Conservation (phyloP, 2,888 invertebrate species). For the Flabesymbios commensalis region DNA sequence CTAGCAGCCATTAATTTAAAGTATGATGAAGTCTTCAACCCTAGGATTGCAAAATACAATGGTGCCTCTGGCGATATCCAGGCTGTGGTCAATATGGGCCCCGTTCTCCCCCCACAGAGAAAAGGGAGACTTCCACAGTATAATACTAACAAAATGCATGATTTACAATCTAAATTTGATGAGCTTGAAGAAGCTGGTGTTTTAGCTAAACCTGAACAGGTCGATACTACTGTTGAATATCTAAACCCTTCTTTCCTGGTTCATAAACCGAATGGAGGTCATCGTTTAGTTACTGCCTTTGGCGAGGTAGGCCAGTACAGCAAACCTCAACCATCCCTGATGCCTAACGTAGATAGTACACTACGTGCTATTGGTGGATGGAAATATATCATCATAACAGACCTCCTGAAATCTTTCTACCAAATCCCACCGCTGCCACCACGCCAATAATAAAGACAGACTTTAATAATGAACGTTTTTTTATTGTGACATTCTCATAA, state of each 20-base stretch:
- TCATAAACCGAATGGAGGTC: conserved; percentile 5
- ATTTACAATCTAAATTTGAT: conserved; percentile 8
- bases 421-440: conserved; percentile 38
- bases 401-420: conserved; percentile 35
- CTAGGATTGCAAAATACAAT: not conserved
- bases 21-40: conserved; percentile 8
- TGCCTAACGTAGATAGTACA: conserved; percentile 22
- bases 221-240: not conserved
- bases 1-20: not conserved
- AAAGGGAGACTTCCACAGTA: conserved; percentile 10
- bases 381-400: conserved; percentile 35
- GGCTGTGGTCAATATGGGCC: conserved; percentile 11
- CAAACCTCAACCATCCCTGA: conserved; percentile 8
- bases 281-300: conserved; percentile 8
- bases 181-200: conserved; percentile 8
- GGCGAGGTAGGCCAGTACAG: conserved; percentile 10
- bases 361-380: conserved; percentile 30
- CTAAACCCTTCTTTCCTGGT: conserved; percentile 11
- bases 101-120: conserved; percentile 10
- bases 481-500: no score
- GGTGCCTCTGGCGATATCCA: conserved; percentile 7
- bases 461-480: no score
- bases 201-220: conserved; percentile 11
- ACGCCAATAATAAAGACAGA: no score
- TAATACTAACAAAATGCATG: not conserved